phyloP scores from a whole-genome alignment of 2,888 invertebrate genomes.

The Neria commutata region DNA sequence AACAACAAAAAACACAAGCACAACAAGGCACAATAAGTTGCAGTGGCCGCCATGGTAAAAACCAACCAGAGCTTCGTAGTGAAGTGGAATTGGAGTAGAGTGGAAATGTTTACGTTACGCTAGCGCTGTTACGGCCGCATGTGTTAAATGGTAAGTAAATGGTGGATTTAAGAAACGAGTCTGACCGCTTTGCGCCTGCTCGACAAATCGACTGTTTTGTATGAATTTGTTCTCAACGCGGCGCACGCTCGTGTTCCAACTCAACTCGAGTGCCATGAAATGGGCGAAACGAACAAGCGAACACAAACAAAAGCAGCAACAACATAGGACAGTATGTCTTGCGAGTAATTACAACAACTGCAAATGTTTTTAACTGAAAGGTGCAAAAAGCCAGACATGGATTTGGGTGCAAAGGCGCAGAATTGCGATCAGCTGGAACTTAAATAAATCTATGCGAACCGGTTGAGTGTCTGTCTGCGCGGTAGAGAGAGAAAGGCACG shows the following conservation, averaged over 20 bases:
- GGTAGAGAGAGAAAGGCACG: too few relatives aligned
- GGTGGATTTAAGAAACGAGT: constrained; percentile 45
- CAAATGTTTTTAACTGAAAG: too few relatives aligned
- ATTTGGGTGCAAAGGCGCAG: background rate
- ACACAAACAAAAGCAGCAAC: constrained; percentile 6
- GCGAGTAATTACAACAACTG: too few relatives aligned
- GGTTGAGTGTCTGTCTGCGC: too few relatives aligned
- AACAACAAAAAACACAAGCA: constrained; percentile 31
- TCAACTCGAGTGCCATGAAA: too few relatives aligned
- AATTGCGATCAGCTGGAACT: background rate
- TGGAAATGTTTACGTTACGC: background rate
- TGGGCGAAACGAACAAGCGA: too few relatives aligned
- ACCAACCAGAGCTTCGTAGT: too few relatives aligned
- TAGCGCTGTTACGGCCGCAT: background rate
- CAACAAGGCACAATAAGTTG: constrained; percentile 16
- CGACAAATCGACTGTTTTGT: constrained; percentile 13
- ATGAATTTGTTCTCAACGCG: background rate
- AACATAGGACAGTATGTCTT: too few relatives aligned
- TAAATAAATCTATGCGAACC: too few relatives aligned
- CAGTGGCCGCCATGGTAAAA: constrained; percentile 21
- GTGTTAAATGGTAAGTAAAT: constrained; percentile 19
- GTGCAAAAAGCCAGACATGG: too few relatives aligned
- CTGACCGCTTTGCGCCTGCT: constrained; percentile 39
- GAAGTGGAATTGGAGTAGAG: background rate
- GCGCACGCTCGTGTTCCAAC: too few relatives aligned